phyloP scores from a whole-genome alignment of 92 coral and sea anemone species.

The Blastomussa wellsi region DNA sequence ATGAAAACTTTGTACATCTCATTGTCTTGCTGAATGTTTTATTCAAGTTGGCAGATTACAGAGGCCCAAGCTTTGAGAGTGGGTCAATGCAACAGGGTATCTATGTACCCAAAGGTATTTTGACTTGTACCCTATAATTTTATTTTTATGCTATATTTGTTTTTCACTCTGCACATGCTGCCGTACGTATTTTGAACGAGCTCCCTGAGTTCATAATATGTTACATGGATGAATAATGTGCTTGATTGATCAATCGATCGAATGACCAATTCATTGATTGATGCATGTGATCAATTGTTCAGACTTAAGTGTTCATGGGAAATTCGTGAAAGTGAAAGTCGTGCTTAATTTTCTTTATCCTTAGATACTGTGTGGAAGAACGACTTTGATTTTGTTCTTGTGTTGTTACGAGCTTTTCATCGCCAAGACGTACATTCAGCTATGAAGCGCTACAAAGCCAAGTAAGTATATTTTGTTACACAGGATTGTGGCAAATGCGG shows the following conservation, averaged over 20 bases:
- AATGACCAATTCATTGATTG: too few relatives aligned
- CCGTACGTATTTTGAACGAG: too few relatives aligned
- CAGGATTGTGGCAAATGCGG: neutral
- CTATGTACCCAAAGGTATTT: constrained; percentile 83
- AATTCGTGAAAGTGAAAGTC: too few relatives aligned
- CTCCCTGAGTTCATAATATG: too few relatives aligned
- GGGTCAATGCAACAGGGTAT: constrained; percentile 97
- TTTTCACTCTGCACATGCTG: too few relatives aligned
- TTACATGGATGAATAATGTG: too few relatives aligned
- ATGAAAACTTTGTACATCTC: neutral
- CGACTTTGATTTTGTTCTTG: constrained; percentile 93
- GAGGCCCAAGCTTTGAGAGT: constrained; percentile 94
- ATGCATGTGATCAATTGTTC: too few relatives aligned
- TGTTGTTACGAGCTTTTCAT: constrained; percentile 84
- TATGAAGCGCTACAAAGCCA: constrained; percentile 84
- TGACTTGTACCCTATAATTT: too few relatives aligned
- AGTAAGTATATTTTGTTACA: constrained; percentile 51
- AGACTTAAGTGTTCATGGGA: too few relatives aligned
- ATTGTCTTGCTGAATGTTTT: neutral
- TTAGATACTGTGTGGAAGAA: constrained; percentile 82
- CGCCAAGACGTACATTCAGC: constrained; percentile 93
- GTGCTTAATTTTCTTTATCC: neutral
- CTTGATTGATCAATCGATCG: too few relatives aligned
- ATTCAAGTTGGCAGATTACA: constrained; percentile 87
- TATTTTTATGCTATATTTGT: too few relatives aligned